phyloP scores from a whole-genome alignment of 1,140 invertebrate genomes.

The Meloidogyne exigua region DNA sequence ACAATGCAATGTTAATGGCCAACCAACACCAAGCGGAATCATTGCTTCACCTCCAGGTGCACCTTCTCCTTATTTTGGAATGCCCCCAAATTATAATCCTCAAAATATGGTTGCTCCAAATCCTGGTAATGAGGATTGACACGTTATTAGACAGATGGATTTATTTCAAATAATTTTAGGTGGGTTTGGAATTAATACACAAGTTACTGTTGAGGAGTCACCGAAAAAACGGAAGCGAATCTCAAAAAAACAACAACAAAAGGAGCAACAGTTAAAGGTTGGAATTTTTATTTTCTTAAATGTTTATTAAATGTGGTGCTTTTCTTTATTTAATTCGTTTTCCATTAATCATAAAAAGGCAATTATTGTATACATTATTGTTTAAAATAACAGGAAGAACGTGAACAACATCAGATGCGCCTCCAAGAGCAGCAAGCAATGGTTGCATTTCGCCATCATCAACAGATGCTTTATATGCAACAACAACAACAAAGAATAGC shows the following conservation, averaged over 20 bases:
- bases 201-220: constrained; percentile 12
- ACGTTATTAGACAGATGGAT: neutral
- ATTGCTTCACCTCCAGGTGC: constrained; percentile 6
- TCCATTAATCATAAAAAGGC: no score
- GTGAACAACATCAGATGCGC: constrained; percentile 29
- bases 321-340: no score
- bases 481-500: constrained; percentile 30
- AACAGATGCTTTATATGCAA: constrained; percentile 14
- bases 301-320: no score
- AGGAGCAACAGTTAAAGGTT: neutral
- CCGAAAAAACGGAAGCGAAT: constrained; percentile 39
- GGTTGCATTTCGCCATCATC: constrained; percentile 25
- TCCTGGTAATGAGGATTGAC: neutral
- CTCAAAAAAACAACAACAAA: constrained; percentile 38
- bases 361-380: no score
- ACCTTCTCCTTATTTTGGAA: constrained; percentile 16
- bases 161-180: neutral
- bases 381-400: constrained; percentile 18
- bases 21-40: neutral
- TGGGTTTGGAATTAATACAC: neutral
- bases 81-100: neutral
- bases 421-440: constrained; percentile 28
- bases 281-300: neutral
- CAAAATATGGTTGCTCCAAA: neutral
- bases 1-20: neutral